phyloP scores from a whole-genome alignment of 2,113 vertebrate genomes.

The Saguinus midas region DNA sequence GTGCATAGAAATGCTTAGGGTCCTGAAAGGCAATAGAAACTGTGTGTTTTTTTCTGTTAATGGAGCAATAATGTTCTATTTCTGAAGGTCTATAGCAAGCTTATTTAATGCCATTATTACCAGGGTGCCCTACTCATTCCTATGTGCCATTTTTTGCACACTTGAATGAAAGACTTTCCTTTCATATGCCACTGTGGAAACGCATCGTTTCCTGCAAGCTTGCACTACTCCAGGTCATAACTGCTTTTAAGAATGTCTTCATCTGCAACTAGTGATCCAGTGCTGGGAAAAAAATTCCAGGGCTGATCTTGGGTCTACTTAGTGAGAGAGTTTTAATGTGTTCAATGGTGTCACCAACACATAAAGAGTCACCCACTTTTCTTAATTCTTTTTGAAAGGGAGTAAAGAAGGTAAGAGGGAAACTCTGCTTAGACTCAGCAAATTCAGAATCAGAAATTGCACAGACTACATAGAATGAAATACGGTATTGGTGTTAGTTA shows the following conservation, averaged over 20 bases:
- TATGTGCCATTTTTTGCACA: not conserved
- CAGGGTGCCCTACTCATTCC: slow-evolving; percentile 2
- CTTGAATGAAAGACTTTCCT: slow-evolving; percentile 55
- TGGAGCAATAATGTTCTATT: not conserved
- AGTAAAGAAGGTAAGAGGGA: not conserved
- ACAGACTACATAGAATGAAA: not conserved
- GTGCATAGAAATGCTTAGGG: not conserved
- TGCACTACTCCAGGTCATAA: not conserved
- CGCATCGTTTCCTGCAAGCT: not conserved
- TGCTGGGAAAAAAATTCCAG: slow-evolving; percentile 7
- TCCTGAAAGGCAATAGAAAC: slow-evolving; percentile 37
- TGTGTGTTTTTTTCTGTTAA: not conserved
- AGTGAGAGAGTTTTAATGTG: not conserved
- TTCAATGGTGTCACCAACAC: not conserved
- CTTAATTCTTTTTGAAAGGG: not conserved
- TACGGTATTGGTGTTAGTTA: not conserved
- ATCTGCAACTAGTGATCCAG: slow-evolving; percentile 52
- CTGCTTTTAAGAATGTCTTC: slow-evolving; percentile 49
- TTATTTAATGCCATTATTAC: not conserved
- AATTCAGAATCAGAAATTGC: not conserved
- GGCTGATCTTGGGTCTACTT: not conserved
- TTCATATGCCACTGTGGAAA: slow-evolving; percentile 29
- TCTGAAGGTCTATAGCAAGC: slow-evolving; percentile 48
- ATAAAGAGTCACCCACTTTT: not conserved
- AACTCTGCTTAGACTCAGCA: not conserved